Evolutionary conservation across 1,140 invertebrate species (phyloP).

Genomic region (Pygmarrhopalites habei): DNA sequence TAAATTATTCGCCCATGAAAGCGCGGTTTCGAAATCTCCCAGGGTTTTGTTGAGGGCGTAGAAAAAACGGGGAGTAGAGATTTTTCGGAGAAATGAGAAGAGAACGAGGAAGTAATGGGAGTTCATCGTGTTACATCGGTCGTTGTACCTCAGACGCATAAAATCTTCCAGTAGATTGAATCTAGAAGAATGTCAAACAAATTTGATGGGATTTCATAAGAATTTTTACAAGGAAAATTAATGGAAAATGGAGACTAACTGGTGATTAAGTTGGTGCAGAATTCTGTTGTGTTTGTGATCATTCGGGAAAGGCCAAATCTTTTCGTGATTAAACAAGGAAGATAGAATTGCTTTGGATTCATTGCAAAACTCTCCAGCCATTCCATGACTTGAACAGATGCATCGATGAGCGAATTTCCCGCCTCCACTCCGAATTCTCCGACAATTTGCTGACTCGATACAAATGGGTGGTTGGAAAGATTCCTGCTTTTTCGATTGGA

Average conservation of each 20-base stretch:
- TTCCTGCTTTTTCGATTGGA: background rate
- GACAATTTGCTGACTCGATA: background rate
- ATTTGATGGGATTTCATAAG: no score
- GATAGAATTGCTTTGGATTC: background rate
- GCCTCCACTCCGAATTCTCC: background rate
- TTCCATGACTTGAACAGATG: background rate
- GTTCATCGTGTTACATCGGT: background rate
- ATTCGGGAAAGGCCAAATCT: background rate
- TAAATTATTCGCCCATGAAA: background rate
- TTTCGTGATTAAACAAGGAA: background rate
- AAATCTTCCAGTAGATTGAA: background rate
- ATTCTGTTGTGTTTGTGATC: background rate
- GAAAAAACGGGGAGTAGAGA: background rate
- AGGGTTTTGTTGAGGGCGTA: background rate
- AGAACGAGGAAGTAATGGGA: background rate
- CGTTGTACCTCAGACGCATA: background rate
- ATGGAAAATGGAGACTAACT: no score
- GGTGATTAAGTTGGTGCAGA: background rate
- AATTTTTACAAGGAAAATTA: no score
- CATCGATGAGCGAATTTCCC: background rate
- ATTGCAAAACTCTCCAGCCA: background rate
- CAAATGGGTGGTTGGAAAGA: no score
- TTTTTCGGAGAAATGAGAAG: background rate
- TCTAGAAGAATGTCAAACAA: no score
- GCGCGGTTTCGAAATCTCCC: background rate